Evolutionary conservation across 1,140 invertebrate genomes (phyloP).

Genomic region (Chrysopa pallens): DNA sequence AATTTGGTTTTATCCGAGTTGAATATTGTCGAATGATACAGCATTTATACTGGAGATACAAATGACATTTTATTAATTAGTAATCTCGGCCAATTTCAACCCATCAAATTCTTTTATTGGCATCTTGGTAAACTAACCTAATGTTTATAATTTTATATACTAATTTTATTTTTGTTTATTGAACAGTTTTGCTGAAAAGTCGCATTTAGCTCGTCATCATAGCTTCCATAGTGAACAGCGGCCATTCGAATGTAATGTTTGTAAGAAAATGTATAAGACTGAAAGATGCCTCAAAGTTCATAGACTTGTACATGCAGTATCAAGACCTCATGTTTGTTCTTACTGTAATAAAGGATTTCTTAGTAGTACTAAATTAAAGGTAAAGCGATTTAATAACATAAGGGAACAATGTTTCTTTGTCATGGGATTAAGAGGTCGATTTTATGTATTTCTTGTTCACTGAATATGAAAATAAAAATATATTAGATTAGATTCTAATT

Average conservation of each 20-base stretch:
- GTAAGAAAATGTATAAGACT: conserved; percentile 29
- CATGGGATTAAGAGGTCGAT: not conserved
- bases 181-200: conserved; percentile 27
- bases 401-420: too few relatives aligned
- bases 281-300: conserved; percentile 31
- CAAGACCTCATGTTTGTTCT: conserved; percentile 25
- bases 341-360: conserved; percentile 31
- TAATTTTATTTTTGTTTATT: too few relatives aligned
- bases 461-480: not conserved
- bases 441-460: conserved; percentile 1
- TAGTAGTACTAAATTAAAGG: conserved; percentile 28
- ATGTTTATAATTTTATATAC: too few relatives aligned
- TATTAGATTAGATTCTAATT: too few relatives aligned
- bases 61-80: too few relatives aligned
- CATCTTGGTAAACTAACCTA: too few relatives aligned
- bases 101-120: too few relatives aligned
- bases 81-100: too few relatives aligned
- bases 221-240: conserved; percentile 26
- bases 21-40: too few relatives aligned
- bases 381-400: conserved; percentile 4
- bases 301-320: conserved; percentile 24
- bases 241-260: conserved; percentile 26
- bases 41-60: too few relatives aligned
- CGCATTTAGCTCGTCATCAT: conserved; percentile 27
- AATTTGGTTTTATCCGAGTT: too few relatives aligned